Conservation (phyloP, 1,140 invertebrate genomes). For the Zaprionus inermis region DNA sequence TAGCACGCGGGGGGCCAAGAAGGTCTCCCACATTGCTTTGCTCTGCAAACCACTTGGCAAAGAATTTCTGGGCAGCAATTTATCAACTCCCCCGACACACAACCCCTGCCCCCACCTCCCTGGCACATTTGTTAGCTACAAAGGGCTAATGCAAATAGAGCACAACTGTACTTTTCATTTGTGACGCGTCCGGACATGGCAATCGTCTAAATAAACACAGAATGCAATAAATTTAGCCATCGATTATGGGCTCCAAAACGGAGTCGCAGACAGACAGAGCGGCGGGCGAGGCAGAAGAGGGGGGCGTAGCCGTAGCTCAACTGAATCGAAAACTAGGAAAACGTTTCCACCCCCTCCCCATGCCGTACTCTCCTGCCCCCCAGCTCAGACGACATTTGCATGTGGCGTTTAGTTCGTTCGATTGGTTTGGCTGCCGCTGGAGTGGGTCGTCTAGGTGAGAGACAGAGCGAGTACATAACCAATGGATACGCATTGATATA, state of each 20-base stretch:
- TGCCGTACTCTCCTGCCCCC: too few relatives aligned
- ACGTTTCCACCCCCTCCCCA: neutral
- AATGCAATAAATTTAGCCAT: conserved; percentile 79
- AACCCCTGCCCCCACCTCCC: neutral
- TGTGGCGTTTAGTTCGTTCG: conserved; percentile 28
- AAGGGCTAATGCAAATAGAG: conserved; percentile 23
- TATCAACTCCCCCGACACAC: conserved; percentile 19
- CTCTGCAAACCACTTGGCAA: conserved; percentile 17
- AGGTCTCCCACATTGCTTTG: conserved; percentile 8
- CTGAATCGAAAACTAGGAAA: conserved; percentile 22
- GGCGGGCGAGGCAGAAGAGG: neutral
- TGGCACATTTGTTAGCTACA: conserved; percentile 26
- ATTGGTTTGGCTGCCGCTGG: conserved; percentile 15
- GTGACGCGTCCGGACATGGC: conserved; percentile 61
- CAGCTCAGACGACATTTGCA: conserved; percentile 25
- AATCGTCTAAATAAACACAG: conserved; percentile 80
- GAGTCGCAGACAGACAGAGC: conserved; percentile 41
- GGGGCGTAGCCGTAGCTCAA: neutral
- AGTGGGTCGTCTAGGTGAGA: neutral
- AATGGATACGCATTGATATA: conserved; percentile 80
- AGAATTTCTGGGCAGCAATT: conserved; percentile 37
- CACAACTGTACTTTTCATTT: conserved; percentile 66
- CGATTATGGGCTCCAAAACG: conserved; percentile 69
- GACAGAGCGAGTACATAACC: conserved; percentile 45
- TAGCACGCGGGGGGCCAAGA: neutral